Evolutionary conservation across 2,888 invertebrate species (phyloP).

Genomic region (Acleris literana): DNA sequence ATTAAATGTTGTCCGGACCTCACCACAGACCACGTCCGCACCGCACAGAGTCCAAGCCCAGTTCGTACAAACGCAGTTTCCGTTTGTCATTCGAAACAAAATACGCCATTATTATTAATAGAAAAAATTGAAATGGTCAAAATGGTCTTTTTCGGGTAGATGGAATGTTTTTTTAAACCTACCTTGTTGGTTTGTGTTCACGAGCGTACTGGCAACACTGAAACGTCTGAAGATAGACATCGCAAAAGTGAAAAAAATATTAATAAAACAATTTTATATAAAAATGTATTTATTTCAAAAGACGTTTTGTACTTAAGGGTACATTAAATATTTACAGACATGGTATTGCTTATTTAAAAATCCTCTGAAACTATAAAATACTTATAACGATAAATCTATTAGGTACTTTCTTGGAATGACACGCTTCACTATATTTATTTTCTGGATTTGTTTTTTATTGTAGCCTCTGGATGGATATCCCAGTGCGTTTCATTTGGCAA

Average conservation of each 20-base stretch:
- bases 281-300: constrained; percentile 63
- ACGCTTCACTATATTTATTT: neutral
- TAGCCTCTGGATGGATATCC: constrained; percentile 48
- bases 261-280: constrained; percentile 45
- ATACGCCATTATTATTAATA: too few species aligned
- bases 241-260: neutral
- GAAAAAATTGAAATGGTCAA: too few species aligned
- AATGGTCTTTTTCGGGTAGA: too few species aligned
- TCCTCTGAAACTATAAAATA: constrained; percentile 44
- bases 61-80: too few species aligned
- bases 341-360: constrained; percentile 37
- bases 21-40: too few species aligned
- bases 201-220: too few species aligned
- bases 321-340: constrained; percentile 64
- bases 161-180: too few species aligned
- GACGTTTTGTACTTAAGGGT: constrained; percentile 62
- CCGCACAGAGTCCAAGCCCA: too few species aligned
- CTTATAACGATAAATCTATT: constrained; percentile 22
- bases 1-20: too few species aligned
- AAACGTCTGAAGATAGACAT: too few species aligned
- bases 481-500: constrained; percentile 61
- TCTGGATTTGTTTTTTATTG: constrained; percentile 7
- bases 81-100: too few species aligned
- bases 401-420: constrained; percentile 26
- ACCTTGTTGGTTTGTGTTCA: neutral